These are phyloP conservation scores for Celastrina argiolus DNA, from an alignment of 2,888 invertebrate genomes.

Conservation along the genomic window DNA sequence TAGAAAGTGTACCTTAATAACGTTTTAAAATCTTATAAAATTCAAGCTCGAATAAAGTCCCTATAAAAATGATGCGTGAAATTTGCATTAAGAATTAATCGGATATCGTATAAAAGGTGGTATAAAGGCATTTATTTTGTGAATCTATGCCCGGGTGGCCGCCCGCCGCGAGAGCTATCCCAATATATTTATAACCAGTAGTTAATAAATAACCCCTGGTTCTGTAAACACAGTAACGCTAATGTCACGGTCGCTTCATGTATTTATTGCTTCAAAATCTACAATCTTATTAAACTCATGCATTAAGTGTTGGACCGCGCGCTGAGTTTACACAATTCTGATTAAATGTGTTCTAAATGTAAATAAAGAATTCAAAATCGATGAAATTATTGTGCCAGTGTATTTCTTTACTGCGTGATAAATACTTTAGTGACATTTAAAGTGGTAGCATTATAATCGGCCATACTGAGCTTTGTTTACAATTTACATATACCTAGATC, in stretches of 20 bases:
- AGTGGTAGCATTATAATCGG: too few relatives aligned
- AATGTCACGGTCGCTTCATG: slow-evolving; percentile 32
- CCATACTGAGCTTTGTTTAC: too few relatives aligned
- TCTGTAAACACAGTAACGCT: slow-evolving; percentile 22
- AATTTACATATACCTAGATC: too few relatives aligned
- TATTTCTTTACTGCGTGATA: too few relatives aligned
- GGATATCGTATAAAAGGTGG: background rate
- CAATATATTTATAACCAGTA: slow-evolving; percentile 31
- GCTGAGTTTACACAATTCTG: too few relatives aligned
- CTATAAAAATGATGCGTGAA: background rate
- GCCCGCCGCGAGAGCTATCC: slow-evolving; percentile 27
- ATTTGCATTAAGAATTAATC: slow-evolving; percentile 7
- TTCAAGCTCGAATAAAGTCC: background rate
- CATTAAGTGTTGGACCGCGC: background rate
- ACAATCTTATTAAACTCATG: slow-evolving; percentile 28
- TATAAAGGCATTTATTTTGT: slow-evolving; percentile 11
- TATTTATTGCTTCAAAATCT: slow-evolving; percentile 35
- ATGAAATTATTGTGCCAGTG: too few relatives aligned
- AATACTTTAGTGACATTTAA: too few relatives aligned
- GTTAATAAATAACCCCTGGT: slow-evolving; percentile 18
- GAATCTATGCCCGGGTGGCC: slow-evolving; percentile 24
- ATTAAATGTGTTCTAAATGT: too few relatives aligned
- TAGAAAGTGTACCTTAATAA: background rate
- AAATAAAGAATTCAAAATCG: too few relatives aligned
- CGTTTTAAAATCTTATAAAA: background rate